Evolutionary conservation across 2,797 vertebrate species (phyloP), one percentile per base, ranked within the genome.

Genomic region (Pipistrellus pipistrellus): DNA sequence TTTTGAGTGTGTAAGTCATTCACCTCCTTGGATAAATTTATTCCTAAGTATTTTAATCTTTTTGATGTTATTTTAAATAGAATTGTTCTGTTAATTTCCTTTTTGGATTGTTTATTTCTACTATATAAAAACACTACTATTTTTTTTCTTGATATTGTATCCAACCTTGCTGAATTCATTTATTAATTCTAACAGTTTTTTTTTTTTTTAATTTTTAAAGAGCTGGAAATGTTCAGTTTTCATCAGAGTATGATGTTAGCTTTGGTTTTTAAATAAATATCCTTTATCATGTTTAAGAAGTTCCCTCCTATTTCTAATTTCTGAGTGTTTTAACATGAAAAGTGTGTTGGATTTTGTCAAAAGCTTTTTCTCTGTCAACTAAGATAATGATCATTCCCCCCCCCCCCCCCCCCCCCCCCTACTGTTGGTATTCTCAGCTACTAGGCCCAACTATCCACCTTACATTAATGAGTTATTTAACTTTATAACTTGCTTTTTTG

Each of bases 31-130:
- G 17, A 76, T 51, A 91, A 57, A 91, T 68, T 93, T 44, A 87
- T 86, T 94, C 1, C 27, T 91, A 69, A 71, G 21, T 68, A 85
- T 81, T 75, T 90, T 59, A 88, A 91, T 92, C 12, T 80, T 72
- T 91, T 85, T 44, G 30, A 46, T 77, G 35, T n/a, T 78, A 48
- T 69, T 93, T 18, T 48, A 44, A 90, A 72, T 72, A 41, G 20
- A 71, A 72, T 82, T 15, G 27, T 30, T 92, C 62, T 32, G 23
- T 88, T 81, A 76, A 85, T 85, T 95, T 91, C 27, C n/a, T 90
- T 83, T 83, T 88, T 93, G 25, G 13, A 81, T 62, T n/a, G 14
- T 48, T 86, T 17, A 76, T 71, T 93, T 32, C 25, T 84, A 48
- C 13, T 88, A 6, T 85, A 38, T 85, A 88, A 82, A 85, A 82